Percentiles rank a stretch among this genome's conserved stretches.
phyloP scores from a whole-genome alignment of 2,797 vertebrate genomes.

The Balearica regulorum region DNA sequence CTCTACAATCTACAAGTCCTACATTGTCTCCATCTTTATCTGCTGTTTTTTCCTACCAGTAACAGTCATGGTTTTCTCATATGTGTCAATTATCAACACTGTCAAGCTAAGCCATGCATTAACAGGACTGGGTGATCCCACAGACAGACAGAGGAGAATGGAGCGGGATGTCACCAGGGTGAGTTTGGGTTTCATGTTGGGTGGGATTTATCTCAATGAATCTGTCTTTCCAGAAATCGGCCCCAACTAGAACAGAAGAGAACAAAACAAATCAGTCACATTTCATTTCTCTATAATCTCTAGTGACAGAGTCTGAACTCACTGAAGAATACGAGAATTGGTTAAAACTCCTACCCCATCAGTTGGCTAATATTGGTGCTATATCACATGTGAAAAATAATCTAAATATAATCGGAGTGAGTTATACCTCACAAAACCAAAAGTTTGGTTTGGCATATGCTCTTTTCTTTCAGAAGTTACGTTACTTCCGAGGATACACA shows the following conservation, averaged over 20 bases:
- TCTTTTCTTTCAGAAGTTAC: background rate
- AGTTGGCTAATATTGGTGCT: background rate
- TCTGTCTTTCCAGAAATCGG: background rate
- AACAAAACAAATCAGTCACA: background rate
- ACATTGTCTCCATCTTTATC: constrained; percentile 86
- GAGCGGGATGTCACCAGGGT: constrained; percentile 84
- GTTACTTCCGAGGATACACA: background rate
- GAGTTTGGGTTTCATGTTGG: background rate
- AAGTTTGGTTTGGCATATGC: background rate
- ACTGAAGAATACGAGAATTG: background rate
- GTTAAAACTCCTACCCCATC: background rate
- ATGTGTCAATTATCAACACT: constrained; percentile 84
- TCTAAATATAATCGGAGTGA: background rate
- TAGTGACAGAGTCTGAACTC: background rate
- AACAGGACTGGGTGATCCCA: constrained; percentile 77
- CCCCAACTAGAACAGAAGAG: background rate
- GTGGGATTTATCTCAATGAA: background rate
- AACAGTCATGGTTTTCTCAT: constrained; percentile 82
- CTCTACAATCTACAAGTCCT: constrained; percentile 88
- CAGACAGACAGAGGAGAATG: constrained; percentile 79
- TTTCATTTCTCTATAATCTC: background rate
- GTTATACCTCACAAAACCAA: background rate
- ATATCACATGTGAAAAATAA: background rate
- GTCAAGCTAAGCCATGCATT: constrained; percentile 85
- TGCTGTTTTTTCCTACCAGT: constrained; percentile 86